Evolutionary conservation across 2,113 vertebrate genomes (phyloP).

Genomic region (Poeciliopsis occidentalis): DNA sequence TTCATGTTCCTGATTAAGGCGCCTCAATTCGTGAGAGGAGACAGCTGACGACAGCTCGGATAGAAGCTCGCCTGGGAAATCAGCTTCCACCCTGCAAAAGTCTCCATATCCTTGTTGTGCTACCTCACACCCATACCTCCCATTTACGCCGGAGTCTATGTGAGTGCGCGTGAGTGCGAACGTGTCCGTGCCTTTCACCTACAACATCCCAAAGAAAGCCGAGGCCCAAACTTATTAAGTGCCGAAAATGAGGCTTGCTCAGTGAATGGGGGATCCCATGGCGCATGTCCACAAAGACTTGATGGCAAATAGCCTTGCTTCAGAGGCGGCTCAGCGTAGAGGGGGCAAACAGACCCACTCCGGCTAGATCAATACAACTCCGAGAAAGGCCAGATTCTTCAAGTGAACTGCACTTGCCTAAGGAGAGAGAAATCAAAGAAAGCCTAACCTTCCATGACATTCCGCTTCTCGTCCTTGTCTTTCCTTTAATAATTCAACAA

Average conservation of each 20-base stretch:
- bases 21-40: constrained; percentile 54
- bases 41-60: constrained; percentile 67
- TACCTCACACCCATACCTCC: constrained; percentile 36
- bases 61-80: constrained; percentile 75
- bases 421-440: constrained; percentile 65
- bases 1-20: constrained; percentile 75
- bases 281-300: constrained; percentile 67
- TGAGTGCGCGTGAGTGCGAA: background rate
- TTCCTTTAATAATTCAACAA: constrained; percentile 60
- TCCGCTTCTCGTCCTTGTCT: constrained; percentile 39
- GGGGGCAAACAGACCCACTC: constrained; percentile 62
- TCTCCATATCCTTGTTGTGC: constrained; percentile 58
- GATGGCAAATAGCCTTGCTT: constrained; percentile 69
- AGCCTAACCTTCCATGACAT: constrained; percentile 61
- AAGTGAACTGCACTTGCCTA: constrained; percentile 46
- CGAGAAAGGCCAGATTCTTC: constrained; percentile 57
- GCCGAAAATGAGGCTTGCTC: constrained; percentile 71
- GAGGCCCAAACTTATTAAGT: constrained; percentile 71
- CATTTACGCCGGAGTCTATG: constrained; percentile 4
- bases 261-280: constrained; percentile 69
- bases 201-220: constrained; percentile 53
- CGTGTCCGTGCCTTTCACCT: constrained; percentile 17
- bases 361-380: constrained; percentile 67
- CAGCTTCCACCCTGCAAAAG: constrained; percentile 51
- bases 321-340: constrained; percentile 48